phyloP scores from a whole-genome alignment of 1,140 invertebrate genomes.

The Ladona fulva region DNA sequence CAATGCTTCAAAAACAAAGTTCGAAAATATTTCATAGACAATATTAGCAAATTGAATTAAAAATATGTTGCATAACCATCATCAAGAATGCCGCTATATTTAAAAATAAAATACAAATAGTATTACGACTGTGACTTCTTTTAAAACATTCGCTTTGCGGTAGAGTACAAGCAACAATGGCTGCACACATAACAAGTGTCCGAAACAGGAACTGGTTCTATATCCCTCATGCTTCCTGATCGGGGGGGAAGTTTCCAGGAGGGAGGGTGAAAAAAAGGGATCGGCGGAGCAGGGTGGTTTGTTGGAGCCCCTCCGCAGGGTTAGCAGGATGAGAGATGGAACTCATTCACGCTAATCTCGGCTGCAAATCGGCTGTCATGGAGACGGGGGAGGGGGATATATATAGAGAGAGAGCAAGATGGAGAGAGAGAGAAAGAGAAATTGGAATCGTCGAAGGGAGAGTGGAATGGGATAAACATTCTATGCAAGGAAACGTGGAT shows the following conservation, averaged over 20 bases:
- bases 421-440: neutral
- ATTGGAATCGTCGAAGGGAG: neutral
- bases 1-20: no score
- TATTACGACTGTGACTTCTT: no score
- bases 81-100: no score
- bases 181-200: no score
- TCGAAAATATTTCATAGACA: no score
- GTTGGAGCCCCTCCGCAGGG: neutral
- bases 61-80: no score
- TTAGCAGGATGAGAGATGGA: neutral
- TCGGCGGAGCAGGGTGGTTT: neutral
- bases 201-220: no score
- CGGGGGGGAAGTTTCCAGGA: neutral
- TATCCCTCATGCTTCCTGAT: no score
- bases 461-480: neutral
- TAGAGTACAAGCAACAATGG: no score
- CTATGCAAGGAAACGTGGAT: neutral
- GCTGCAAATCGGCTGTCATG: constrained; percentile 2
- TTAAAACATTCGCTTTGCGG: no score
- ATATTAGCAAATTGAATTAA: no score
- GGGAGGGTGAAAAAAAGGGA: neutral
- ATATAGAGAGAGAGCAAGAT: neutral
- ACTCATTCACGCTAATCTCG: constrained; percentile 5
- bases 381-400: neutral
- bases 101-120: no score